Conservation (phyloP, 2,113 vertebrate species). For the Phocoena sinus region DNA sequence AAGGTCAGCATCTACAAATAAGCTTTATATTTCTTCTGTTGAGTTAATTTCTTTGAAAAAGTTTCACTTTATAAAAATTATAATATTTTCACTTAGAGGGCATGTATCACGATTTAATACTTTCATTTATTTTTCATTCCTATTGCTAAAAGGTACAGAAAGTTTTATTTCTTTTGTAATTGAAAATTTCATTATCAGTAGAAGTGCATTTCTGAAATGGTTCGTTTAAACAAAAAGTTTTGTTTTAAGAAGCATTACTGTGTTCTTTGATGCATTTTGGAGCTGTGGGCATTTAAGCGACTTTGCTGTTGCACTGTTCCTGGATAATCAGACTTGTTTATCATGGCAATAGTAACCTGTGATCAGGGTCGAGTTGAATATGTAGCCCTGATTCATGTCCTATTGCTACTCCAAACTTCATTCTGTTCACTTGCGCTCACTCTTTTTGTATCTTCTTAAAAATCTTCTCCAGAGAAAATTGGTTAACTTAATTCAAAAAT, state of each 20-base stretch:
- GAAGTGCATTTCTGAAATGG: background rate
- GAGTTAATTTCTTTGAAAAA: background rate
- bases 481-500: background rate
- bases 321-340: background rate
- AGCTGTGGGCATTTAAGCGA: background rate
- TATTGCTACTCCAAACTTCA: background rate
- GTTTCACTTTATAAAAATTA: background rate
- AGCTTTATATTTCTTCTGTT: background rate
- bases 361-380: background rate
- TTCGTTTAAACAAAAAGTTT: background rate
- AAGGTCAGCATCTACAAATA: background rate
- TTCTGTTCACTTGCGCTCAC: background rate
- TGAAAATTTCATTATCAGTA: background rate
- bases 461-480: background rate
- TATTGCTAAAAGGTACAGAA: background rate
- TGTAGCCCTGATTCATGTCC: too few relatives aligned
- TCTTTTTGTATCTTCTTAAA: background rate
- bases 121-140: background rate
- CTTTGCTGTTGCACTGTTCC: background rate
- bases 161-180: background rate
- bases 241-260: background rate
- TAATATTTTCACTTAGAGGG: background rate
- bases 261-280: background rate
- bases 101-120: background rate
- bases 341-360: background rate